Conservation (phyloP, 2,113 vertebrate genomes). For the Macquaria ambigua region DNA sequence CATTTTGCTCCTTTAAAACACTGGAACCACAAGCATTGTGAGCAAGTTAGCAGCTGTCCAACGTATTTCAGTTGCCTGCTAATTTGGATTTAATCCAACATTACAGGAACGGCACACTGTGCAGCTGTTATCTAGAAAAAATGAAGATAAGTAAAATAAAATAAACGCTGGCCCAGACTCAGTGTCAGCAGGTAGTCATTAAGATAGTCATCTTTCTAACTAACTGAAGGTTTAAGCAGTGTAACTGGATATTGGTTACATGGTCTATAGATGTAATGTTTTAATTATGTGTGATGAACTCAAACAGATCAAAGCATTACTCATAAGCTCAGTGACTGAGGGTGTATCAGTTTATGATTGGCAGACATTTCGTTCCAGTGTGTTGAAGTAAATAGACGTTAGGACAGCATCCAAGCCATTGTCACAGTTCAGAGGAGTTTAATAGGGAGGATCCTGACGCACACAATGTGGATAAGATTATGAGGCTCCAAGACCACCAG, state of each 20-base stretch:
- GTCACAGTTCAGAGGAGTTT: constrained; percentile 69
- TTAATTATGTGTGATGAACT: constrained; percentile 33
- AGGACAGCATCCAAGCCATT: constrained; percentile 57
- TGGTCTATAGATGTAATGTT: constrained; percentile 25
- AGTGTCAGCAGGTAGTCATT: neutral
- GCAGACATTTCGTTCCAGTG: constrained; percentile 46
- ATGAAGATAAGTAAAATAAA: neutral
- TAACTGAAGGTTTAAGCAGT: neutral
- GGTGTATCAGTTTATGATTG: constrained; percentile 33
- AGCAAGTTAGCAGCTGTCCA: neutral
- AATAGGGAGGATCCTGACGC: constrained; percentile 56
- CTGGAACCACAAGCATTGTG: neutral
- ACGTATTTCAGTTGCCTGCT: neutral
- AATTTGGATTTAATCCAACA: neutral
- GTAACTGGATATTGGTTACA: constrained; percentile 6
- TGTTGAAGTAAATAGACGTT: constrained; percentile 46
- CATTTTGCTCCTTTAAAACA: neutral
- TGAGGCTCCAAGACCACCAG: constrained; percentile 60
- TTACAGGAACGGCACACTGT: neutral
- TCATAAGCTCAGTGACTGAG: constrained; percentile 6
- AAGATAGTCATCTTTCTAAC: neutral
- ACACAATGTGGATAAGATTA: constrained; percentile 68
- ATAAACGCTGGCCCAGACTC: constrained; percentile 12
- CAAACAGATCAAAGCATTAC: constrained; percentile 34
- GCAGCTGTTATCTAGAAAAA: neutral